Percentiles rank a stretch among this genome's conserved stretches.
These are phyloP conservation scores for Caradrina kadenii DNA, from an alignment of 2,888 invertebrate genomes.

Conservation along the genomic window DNA sequence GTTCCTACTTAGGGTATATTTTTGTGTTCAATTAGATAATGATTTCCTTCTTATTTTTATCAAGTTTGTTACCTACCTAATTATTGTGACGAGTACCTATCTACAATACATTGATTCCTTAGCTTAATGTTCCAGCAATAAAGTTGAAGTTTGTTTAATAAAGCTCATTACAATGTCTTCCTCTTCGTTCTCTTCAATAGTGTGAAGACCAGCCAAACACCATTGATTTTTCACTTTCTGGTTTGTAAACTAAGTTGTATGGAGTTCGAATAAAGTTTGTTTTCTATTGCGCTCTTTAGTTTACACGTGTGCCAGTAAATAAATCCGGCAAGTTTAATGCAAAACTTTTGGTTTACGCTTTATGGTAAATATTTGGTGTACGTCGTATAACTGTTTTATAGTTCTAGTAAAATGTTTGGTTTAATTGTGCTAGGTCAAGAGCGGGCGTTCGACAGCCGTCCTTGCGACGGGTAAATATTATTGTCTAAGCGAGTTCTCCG, in stretches of 20 bases:
- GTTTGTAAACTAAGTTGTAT: constrained; percentile 62
- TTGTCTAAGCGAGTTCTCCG: constrained; percentile 90
- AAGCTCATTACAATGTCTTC: constrained; percentile 70
- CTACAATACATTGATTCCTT: constrained; percentile 11
- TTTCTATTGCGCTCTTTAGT: constrained; percentile 69
- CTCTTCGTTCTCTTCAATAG: constrained; percentile 70
- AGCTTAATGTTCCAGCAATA: constrained; percentile 25
- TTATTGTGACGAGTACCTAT: background rate
- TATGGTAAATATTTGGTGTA: constrained; percentile 91
- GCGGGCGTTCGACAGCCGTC: constrained; percentile 89
- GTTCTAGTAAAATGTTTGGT: constrained; percentile 90
- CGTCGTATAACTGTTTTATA: constrained; percentile 90
- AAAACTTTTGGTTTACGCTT: constrained; percentile 90
- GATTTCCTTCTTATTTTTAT: background rate
- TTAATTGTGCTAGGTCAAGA: constrained; percentile 91
- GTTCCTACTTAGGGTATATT: background rate
- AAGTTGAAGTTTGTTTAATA: constrained; percentile 62
- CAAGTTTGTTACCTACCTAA: background rate
- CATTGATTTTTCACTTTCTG: constrained; percentile 58
- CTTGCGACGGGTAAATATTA: constrained; percentile 90
- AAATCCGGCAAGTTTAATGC: constrained; percentile 89
- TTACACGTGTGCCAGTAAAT: constrained; percentile 84
- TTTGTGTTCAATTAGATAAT: background rate
- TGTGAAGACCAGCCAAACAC: constrained; percentile 71
- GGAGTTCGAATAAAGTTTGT: constrained; percentile 65